Evolutionary conservation across 2,797 vertebrate species (phyloP).

Genomic region (Xenentodon cancila): DNA sequence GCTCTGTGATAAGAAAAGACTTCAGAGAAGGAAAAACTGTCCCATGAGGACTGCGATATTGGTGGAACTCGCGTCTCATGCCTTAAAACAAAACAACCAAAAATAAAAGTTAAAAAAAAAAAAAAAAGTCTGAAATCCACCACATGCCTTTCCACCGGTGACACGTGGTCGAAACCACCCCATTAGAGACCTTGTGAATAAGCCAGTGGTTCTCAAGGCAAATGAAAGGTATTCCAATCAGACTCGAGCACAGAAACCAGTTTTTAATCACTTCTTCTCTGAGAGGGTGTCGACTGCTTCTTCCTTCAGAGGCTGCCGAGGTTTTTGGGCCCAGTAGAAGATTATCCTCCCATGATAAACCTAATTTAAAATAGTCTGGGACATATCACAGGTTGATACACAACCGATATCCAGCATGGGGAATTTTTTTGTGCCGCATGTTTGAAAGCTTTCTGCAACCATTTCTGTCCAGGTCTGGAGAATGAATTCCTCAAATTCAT

Average conservation of each 20-base stretch:
- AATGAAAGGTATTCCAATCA: slow-evolving; percentile 74
- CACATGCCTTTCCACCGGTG: slow-evolving; percentile 78
- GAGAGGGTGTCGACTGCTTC: slow-evolving; percentile 63
- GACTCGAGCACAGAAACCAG: slow-evolving; percentile 72
- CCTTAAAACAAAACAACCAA: slow-evolving; percentile 77
- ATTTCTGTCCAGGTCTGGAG: slow-evolving; percentile 72
- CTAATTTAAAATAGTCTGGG: slow-evolving; percentile 64
- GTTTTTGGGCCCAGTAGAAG: slow-evolving; percentile 48
- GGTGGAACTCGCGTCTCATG: slow-evolving; percentile 83
- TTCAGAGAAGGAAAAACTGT: slow-evolving; percentile 73
- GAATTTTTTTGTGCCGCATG: slow-evolving; percentile 47
- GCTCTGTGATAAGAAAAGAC: slow-evolving; percentile 82
- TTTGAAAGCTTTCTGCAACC: slow-evolving; percentile 40
- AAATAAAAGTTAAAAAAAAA: slow-evolving; percentile 34
- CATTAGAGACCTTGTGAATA: slow-evolving; percentile 80
- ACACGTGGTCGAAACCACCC: slow-evolving; percentile 78
- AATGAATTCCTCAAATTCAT: slow-evolving; percentile 66
- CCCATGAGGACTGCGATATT: slow-evolving; percentile 80
- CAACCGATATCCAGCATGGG: slow-evolving; percentile 83
- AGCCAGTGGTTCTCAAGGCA: slow-evolving; percentile 76
- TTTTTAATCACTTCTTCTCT: slow-evolving; percentile 64
- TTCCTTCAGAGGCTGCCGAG: slow-evolving; percentile 67
- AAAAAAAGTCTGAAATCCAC: slow-evolving; percentile 82
- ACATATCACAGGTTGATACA: slow-evolving; percentile 51
- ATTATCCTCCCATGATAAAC: slow-evolving; percentile 54